Percentiles rank a stretch among this genome's conserved stretches.
Evolutionary conservation across 1,140 invertebrate species (phyloP).

Genomic region (Plodia interpunctella): DNA sequence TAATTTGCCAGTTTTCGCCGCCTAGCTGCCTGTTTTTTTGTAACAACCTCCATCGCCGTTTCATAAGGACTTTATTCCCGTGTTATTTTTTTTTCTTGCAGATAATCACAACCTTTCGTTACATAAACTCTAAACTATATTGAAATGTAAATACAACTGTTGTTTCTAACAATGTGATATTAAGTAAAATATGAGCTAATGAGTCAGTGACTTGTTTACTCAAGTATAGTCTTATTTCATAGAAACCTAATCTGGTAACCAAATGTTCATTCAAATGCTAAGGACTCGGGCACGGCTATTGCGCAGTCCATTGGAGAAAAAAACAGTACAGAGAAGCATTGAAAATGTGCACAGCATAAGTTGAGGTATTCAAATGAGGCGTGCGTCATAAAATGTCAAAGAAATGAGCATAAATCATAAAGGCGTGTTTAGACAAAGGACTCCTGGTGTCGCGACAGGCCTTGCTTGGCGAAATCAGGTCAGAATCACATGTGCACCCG

Average conservation of each 20-base stretch:
- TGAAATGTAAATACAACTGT: constrained; percentile 29
- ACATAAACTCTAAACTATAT: constrained; percentile 26
- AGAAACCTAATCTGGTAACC: constrained; percentile 73
- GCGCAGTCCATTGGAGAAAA: constrained; percentile 55
- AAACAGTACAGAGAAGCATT: constrained; percentile 49
- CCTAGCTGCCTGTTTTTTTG: constrained; percentile 59
- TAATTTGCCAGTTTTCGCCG: constrained; percentile 65
- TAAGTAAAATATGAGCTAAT: constrained; percentile 39
- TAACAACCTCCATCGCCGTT: constrained; percentile 34
- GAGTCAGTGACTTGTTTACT: constrained; percentile 52
- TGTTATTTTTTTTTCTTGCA: constrained; percentile 26
- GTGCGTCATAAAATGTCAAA: constrained; percentile 72
- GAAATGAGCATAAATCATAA: constrained; percentile 73
- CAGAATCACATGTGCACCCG: constrained; percentile 72
- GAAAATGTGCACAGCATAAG: constrained; percentile 71
- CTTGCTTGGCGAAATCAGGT: constrained; percentile 64
- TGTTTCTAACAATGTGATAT: constrained; percentile 26
- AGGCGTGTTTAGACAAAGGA: constrained; percentile 52
- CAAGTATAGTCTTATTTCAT: constrained; percentile 46
- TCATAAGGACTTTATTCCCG: constrained; percentile 51
- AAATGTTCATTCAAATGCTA: constrained; percentile 75
- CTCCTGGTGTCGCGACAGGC: constrained; percentile 51
- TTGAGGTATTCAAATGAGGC: constrained; percentile 70
- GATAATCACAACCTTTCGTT: constrained; percentile 32
- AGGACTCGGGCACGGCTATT: constrained; percentile 44